Evolutionary conservation across 2,113 vertebrate species (phyloP).

Genomic region (Xiphophorus maculatus): DNA sequence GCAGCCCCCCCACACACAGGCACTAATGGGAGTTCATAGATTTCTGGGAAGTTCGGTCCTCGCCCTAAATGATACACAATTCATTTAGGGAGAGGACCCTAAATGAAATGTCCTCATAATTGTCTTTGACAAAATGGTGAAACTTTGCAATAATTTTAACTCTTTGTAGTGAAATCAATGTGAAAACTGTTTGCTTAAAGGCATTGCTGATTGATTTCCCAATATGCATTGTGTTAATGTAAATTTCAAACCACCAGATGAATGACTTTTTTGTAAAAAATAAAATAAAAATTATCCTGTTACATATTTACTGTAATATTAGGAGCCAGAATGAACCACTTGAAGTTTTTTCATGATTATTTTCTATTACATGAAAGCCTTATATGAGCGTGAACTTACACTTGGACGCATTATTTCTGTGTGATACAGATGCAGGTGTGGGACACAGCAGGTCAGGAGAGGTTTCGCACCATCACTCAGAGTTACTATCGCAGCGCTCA

Average conservation of each 20-base stretch:
- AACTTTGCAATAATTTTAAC: neutral
- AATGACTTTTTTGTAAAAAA: neutral
- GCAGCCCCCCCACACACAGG: neutral
- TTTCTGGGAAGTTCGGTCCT: neutral
- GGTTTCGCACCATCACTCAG: slow-evolving; percentile 98
- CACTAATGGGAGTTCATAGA: neutral
- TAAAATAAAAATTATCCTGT: no score
- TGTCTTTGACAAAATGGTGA: neutral
- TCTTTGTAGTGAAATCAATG: neutral
- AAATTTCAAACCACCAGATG: neutral
- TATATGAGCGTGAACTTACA: neutral
- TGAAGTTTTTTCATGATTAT: neutral
- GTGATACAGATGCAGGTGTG: slow-evolving; percentile 92
- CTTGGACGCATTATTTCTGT: neutral
- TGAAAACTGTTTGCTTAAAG: neutral
- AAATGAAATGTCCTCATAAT: neutral
- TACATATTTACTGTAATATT: no score
- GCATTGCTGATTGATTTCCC: neutral
- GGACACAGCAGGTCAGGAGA: slow-evolving; percentile 97
- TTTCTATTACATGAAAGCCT: neutral
- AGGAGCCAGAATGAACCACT: no score
- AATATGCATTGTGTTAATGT: neutral
- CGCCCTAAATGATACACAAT: neutral
- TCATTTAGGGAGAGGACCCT: no score
- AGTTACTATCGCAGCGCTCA: slow-evolving; percentile 98